Base-by-base conservation (phyloP, 1,140 invertebrate genomes). In the Drosophila prosaltans region DNA sequence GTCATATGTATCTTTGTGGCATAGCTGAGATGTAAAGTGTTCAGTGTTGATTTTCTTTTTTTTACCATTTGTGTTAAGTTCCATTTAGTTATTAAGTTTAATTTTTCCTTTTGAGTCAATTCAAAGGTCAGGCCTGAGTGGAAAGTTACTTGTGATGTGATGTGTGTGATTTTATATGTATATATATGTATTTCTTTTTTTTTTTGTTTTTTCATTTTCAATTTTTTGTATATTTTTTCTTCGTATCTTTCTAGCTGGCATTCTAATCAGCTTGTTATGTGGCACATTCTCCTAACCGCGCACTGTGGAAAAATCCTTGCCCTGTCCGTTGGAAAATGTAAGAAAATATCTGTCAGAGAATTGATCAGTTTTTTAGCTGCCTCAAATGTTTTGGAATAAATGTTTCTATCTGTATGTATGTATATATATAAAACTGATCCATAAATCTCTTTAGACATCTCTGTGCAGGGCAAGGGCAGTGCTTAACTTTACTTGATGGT, bases 1-100 rank as follows among this genome's bases (percentile, higher is more conserved):
- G 81, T 83, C 80, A 62, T 58, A 73, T 88, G 83, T 88, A 88
- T 83, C 83, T 72, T 89, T 88, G 83, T 88, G 65, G 72, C 48
- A 40, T 69, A 57, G 32, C 32, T 55, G 67, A 58, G 57, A 76
- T 88, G 72, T 86, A 10, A 39, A 11, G 82, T 85, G 82, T 85
- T 68, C 61, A 41, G 80, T 82, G 80, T 84, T 75, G 48, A 48
- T 54, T 72, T 28, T 43, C 2, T 36, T 45, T 32, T 43, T 48
- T 48, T 26, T 51, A 10, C 48, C 30, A 32, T 51, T 61, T 48
- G 55, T 59, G 57, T 60, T 7, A 51, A 24, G 36, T 63, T 69
- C 65, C 41, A 45, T 57, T 67, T 58, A 51, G 51, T 74, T 10
- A 36, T 62, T 64, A 58, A 65, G 67, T 79, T 36, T 80, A 69